Evolutionary conservation across 2,888 invertebrate genomes (phyloP), one percentile per base, ranked within the genome.

Genomic region (Tethea ocularis): DNA sequence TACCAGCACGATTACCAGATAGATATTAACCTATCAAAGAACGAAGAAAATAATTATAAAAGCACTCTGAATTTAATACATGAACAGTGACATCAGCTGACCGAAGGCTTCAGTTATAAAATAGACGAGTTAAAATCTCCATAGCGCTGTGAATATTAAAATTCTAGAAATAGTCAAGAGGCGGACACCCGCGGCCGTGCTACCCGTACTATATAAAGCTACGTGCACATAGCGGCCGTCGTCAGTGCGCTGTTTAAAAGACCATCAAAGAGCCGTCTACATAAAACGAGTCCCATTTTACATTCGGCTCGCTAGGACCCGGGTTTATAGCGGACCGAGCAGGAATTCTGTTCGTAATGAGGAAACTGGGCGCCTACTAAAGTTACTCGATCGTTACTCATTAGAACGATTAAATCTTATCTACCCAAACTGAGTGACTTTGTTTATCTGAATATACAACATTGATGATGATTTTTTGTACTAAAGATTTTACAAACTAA

Each of bases 271-370:
- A 78, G 76, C 75, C 83, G 83, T 77, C 71, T 78, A 85, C 86
- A 86, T 86, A 82, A 86, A 86, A 83, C 84, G 85, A 82, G 83
- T 79, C 78, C 82, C 86, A 84, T 83, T 88, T 87, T 82, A 85
- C 86, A 85, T 86, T 85, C 85, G 83, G 84, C 79, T 72, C 72
- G 78, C 80, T 75, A 74, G 80, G 77, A 79, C 78, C 75, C 75
- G 75, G 78, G 82, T 87, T 88, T 89, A 89, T 86, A 76, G 85
- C 81, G 76, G 76, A 73, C 81, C 78, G 75, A 77, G 68, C 80
- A 77, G 86, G 82, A 84, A 85, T 87, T 83, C 85, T 77, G 75
- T 71, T 68, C 78, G 84, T 89, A 89, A 89, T 89, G 89, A 89
- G 86, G 83, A 84, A 83, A 81, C 82, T 69, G 67, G 62, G 63